A percentile compares a stretch with the other conserved stretches of the same genome.
Conservation (phyloP, 2,888 invertebrate species). For the Pyralis farinalis region DNA sequence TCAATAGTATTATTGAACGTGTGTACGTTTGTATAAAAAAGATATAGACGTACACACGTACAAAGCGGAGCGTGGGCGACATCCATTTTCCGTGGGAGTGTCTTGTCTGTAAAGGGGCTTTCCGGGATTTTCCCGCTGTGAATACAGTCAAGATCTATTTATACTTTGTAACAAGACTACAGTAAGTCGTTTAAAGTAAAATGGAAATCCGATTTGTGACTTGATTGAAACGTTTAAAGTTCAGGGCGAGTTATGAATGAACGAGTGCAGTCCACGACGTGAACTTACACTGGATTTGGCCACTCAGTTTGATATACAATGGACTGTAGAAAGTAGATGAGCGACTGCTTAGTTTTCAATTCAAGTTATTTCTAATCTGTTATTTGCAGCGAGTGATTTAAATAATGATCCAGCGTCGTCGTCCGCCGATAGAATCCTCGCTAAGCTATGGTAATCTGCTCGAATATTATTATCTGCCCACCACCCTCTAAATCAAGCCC, state of each 20-base stretch:
- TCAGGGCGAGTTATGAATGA: conserved; percentile 9
- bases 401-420: conserved; percentile 44
- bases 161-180: conserved; percentile 35
- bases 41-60: conserved; percentile 11
- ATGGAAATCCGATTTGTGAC: conserved; percentile 21
- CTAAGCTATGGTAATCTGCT: conserved; percentile 51
- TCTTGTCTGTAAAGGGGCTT: conserved; percentile 28
- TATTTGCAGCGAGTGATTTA: conserved; percentile 30
- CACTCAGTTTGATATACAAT: background rate
- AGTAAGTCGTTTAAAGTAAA: conserved; percentile 31
- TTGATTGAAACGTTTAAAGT: conserved; percentile 17
- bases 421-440: conserved; percentile 36
- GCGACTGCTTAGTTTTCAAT: conserved; percentile 35
- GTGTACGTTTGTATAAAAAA: conserved; percentile 17
- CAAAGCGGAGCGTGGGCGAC: conserved; percentile 19
- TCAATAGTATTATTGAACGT: too few relatives aligned
- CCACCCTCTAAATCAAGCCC: conserved; percentile 33
- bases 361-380: conserved; percentile 31
- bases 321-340: conserved; percentile 17
- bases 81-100: conserved; percentile 31
- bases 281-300: background rate
- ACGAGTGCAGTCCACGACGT: background rate
- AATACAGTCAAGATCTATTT: conserved; percentile 31
- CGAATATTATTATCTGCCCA: conserved; percentile 42
- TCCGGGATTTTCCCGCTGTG: conserved; percentile 30